Base-by-base conservation (phyloP, 2,888 invertebrate species). In the Galerucella calmariensis region DNA sequence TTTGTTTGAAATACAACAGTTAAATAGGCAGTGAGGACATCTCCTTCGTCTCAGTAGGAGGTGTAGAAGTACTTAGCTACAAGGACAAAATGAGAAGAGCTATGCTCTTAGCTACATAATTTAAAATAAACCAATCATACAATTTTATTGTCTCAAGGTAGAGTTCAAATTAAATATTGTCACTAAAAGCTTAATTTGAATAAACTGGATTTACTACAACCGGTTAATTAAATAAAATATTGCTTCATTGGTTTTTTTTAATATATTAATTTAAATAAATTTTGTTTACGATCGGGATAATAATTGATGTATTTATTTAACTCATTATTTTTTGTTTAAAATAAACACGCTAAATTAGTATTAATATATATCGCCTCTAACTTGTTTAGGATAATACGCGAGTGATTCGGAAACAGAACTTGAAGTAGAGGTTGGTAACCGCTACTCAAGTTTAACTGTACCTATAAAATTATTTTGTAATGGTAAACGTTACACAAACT, bases 251-350 rank as follows among this genome's bases (percentile, higher is more conserved):
- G 2, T n/a, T 51, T 14, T 51, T 14, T 12, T n/a, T 2, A 14
- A n/a, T 51, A n/a, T 51, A n/a, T 51, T 51, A 51, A 51, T 51
- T 51, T 51, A n/a, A 51, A n/a, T n/a, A n/a, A 51, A 51, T 51
- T 51, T 51, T 51, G n/a, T 51, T 51, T 51, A 51, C n/a, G n/a
- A n/a, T n/a, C n/a, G n/a, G n/a, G n/a, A n/a, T n/a, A n/a, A n/a
- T n/a, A n/a, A n/a, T n/a, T n/a, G n/a, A n/a, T n/a, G n/a, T n/a
- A n/a, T 51, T 51, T 4, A 51, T 46, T 46, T 46, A 46, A 46
- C 46, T 10, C 46, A 46, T 46, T 46, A 46, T 46, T 9, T 11
- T 51, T 51, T 51, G 51, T 51, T 51, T 51, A n/a, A 51, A 51
- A 14, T 14, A 51, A 10, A 46, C 1, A 46, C 46, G 12, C 51